Evolutionary conservation across 2,888 invertebrate genomes (phyloP), one percentile per base, ranked within the genome.

Genomic region (Drosophila siamana): DNA sequence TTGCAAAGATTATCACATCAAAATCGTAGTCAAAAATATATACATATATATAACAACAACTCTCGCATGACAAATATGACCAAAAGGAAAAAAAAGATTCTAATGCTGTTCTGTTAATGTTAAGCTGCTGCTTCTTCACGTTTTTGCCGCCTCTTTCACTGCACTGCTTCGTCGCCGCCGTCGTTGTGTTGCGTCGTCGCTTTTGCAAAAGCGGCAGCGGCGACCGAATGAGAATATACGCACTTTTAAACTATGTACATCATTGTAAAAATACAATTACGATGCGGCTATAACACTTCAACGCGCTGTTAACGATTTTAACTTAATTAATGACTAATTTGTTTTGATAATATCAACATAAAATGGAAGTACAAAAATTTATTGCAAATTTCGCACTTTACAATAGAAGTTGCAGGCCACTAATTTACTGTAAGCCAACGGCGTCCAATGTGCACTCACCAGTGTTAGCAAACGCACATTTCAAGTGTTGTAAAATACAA

Each of bases 351-450:
- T 69, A 83, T 80, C 71, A 83, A 83, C 70, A 74, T 76, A 74
- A 86, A 86, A 80, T 87, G 87, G 86, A 87, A 87, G 85, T 87
- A 86, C 67, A 78, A 88, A 75, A 79, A 69, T 63, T 56, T 81
- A 81, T 86, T 86, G 82, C 85, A 84, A 84, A 86, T 81, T 85
- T 88, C 83, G 86, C 84, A 83, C 81, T 80, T 84, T 82, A 78
- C 79, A 75, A 74, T 66, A 68, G 67, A 52, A 82, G 72, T 75
- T 76, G 56, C 41, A 69, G 19, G 83, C 80, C 65, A 74, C 69
- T 47, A 26, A 85, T 75, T 59, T 60, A 50, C 46, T 61, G 54
- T 48, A 52, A 24, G 4, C 24, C 28, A 75, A 84, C 80, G 85
- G 69, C 82, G 80, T 75, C 56, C 46, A 50, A 33, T 9, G 41